Conservation (phyloP, 2,888 invertebrate genomes). For the Pristionchus maxplancki region DNA sequence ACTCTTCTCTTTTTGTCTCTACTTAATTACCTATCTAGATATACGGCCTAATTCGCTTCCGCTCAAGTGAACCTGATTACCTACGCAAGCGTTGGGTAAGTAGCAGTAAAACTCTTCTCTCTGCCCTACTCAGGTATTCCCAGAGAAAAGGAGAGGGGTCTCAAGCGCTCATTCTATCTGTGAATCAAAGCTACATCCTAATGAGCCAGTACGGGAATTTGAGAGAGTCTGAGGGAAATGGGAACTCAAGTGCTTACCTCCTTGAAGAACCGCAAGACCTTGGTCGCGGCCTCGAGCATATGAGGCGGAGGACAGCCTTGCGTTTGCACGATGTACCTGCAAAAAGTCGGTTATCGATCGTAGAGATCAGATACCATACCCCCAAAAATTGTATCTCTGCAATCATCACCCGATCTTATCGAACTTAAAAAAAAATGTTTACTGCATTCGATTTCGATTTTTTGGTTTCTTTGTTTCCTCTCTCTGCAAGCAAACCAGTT, state of each 20-base stretch:
- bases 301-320: constrained; percentile 97
- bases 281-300: constrained; percentile 96
- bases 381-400: too few species aligned
- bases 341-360: too few species aligned
- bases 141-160: too few species aligned
- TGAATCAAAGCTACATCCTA: too few species aligned
- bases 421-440: too few species aligned
- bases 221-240: too few species aligned
- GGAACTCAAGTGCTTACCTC: constrained; percentile 65
- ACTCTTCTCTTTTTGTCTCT: neutral
- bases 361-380: too few species aligned
- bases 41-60: neutral
- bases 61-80: neutral
- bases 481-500: neutral
- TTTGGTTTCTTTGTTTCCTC: neutral
- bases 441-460: neutral
- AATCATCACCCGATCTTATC: too few species aligned
- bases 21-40: neutral
- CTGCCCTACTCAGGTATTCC: too few species aligned
- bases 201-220: too few species aligned
- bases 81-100: too few species aligned
- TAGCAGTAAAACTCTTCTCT: neutral
- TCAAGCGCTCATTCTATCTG: too few species aligned
- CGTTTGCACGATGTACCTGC: constrained; percentile 85
- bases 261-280: constrained; percentile 95